A percentile compares a stretch with the other conserved stretches of the same genome.
Conservation (phyloP, 2,113 vertebrate genomes). For the Mustelus asterias region DNA sequence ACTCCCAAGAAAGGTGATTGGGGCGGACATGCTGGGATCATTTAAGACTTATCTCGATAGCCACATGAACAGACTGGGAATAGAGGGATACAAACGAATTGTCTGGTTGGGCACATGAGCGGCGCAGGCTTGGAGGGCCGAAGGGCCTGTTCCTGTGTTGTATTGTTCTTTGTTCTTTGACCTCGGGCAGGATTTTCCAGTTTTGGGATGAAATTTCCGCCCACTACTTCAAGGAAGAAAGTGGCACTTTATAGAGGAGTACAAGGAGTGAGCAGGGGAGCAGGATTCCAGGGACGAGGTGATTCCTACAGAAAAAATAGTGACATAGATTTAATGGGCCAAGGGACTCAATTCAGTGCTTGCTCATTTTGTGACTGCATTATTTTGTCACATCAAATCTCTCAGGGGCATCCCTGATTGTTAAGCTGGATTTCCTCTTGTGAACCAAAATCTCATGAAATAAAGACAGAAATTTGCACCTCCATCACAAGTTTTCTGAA, state of each 20-base stretch:
- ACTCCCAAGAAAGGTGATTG: too few relatives aligned
- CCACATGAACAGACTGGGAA: too few relatives aligned
- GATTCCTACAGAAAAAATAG: neutral
- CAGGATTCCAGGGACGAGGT: neutral
- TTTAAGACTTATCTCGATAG: too few relatives aligned
- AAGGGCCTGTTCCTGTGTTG: too few relatives aligned
- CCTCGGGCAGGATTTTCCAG: too few relatives aligned
- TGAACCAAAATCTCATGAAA: neutral
- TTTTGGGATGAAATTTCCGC: too few relatives aligned
- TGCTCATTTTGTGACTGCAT: neutral
- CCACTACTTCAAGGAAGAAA: too few relatives aligned
- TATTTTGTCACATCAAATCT: neutral
- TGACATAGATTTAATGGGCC: neutral
- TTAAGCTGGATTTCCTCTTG: neutral
- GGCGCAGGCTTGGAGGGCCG: too few relatives aligned
- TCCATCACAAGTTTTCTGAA: neutral
- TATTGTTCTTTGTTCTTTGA: too few relatives aligned
- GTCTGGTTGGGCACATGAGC: too few relatives aligned
- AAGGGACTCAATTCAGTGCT: neutral
- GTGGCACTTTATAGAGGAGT: neutral
- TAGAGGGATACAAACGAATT: too few relatives aligned
- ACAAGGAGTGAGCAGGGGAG: neutral
- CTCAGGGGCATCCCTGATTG: neutral
- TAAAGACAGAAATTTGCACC: neutral
- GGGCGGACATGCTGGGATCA: too few relatives aligned